Percentiles rank a stretch among this genome's conserved stretches.
These are phyloP conservation scores for Cuniculus paca DNA, from an alignment of 2,797 vertebrate species.

Conservation along the genomic window DNA sequence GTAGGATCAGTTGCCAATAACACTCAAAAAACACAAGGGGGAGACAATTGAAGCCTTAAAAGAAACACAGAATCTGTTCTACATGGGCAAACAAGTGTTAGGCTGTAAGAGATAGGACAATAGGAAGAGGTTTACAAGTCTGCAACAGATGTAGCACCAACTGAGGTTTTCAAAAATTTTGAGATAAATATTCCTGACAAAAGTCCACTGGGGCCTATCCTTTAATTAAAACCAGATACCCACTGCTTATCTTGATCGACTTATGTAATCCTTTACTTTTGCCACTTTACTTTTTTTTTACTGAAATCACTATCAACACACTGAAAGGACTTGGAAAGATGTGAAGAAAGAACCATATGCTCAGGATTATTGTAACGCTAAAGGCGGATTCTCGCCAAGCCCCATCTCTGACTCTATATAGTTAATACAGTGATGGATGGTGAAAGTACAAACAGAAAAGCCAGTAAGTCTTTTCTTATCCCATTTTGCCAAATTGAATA, in stretches of 20 bases:
- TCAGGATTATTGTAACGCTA: background rate
- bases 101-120: background rate
- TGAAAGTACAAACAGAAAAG: background rate
- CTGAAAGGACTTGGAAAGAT: background rate
- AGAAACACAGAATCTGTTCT: background rate
- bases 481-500: conserved; percentile 10
- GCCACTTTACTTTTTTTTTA: too few species aligned
- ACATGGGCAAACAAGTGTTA: background rate
- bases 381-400: background rate
- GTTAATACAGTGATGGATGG: background rate
- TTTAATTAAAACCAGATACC: conserved; percentile 34
- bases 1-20: background rate
- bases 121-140: background rate
- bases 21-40: background rate
- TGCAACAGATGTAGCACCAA: background rate
- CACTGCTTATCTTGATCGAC: background rate
- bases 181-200: background rate
- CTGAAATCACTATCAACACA: background rate
- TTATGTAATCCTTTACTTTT: background rate
- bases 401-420: background rate
- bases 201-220: background rate
- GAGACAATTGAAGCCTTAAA: background rate
- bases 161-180: background rate
- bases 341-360: background rate
- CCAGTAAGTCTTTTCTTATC: background rate